phyloP scores from a whole-genome alignment of 2,113 vertebrate species.

The Pangasianodon gigas region DNA sequence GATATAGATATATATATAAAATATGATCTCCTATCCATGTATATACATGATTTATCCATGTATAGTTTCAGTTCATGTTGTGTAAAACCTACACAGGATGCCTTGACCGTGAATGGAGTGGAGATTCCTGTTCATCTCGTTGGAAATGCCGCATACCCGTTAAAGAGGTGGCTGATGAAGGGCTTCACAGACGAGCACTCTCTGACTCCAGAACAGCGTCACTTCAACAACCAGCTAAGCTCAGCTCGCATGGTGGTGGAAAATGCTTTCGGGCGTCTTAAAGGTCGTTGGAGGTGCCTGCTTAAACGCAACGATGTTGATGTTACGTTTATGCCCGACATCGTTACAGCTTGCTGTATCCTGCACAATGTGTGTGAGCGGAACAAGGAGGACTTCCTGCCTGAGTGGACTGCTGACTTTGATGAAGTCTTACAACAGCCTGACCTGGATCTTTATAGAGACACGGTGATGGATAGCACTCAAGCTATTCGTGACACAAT shows the following conservation, averaged over 20 bases:
- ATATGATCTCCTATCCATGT: too few relatives aligned
- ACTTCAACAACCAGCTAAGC: background rate
- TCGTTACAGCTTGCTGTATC: slow-evolving; percentile 8
- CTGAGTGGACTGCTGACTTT: background rate
- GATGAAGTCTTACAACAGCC: background rate
- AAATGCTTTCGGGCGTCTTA: background rate
- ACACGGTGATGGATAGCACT: background rate
- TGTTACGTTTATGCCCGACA: background rate
- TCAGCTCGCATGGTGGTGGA: background rate
- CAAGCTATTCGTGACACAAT: background rate
- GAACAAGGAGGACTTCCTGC: background rate
- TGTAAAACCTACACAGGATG: background rate
- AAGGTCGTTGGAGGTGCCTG: background rate
- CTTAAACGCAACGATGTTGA: background rate
- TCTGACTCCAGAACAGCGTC: background rate
- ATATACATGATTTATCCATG: too few relatives aligned
- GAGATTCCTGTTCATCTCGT: background rate
- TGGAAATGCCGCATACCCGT: background rate
- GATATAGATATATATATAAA: background rate
- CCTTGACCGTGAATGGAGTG: background rate
- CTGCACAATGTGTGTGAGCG: background rate
- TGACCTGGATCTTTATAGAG: background rate
- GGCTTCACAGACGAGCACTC: background rate
- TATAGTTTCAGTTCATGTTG: background rate
- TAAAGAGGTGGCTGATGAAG: slow-evolving; percentile 9